Conservation (phyloP, 2,113 vertebrate genomes). For the Hystrix cristata region DNA sequence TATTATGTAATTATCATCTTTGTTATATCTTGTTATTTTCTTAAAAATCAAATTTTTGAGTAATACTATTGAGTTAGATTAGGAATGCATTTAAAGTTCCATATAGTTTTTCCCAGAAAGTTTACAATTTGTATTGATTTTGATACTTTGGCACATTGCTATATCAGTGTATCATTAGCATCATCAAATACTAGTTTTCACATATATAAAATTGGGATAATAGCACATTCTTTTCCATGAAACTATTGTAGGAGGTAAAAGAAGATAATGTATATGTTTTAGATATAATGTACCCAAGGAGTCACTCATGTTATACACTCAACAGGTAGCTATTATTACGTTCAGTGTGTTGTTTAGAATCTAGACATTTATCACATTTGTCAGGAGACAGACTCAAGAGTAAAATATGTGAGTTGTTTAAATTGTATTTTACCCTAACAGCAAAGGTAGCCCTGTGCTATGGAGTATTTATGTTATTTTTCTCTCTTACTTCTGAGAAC, state of each 20-base stretch:
- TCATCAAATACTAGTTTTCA: background rate
- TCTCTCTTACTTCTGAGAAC: background rate
- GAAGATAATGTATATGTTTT: background rate
- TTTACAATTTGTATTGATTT: background rate
- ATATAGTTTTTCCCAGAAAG: background rate
- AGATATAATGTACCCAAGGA: background rate
- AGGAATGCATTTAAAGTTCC: background rate
- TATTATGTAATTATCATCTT: background rate
- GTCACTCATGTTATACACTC: background rate
- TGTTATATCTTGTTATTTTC: background rate
- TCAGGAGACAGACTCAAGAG: background rate
- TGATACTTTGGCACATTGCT: background rate
- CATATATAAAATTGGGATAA: background rate
- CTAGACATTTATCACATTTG: background rate
- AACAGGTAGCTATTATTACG: constrained; percentile 5
- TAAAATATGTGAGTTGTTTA: background rate
- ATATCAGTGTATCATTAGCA: background rate
- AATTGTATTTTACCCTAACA: background rate
- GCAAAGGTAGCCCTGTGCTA: background rate
- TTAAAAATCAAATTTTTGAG: background rate
- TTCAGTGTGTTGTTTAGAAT: background rate
- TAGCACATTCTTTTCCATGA: background rate
- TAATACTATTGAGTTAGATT: background rate
- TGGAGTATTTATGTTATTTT: background rate
- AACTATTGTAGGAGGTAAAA: background rate